Evolutionary conservation across 2,888 invertebrate species (phyloP), one percentile per base, ranked within the genome.

Genomic region (Nysson spinosus): DNA sequence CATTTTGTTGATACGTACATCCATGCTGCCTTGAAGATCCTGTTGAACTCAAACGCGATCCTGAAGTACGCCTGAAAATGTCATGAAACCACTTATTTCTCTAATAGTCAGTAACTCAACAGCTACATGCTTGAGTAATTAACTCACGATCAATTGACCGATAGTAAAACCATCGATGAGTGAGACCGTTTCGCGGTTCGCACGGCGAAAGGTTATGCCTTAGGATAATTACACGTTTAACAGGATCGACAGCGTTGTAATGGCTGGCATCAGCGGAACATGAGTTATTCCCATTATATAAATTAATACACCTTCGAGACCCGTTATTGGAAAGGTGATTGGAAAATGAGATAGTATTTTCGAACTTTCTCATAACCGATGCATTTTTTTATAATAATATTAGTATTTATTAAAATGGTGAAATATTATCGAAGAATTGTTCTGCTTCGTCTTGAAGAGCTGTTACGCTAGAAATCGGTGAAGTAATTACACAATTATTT

Each of bases 131-230:
- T n/a, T 49, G 47, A 30, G 55, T 62, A 71, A 74, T 74, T 74
- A 74, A 74, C 47, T 51, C 37, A 14, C 50, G 65, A 66, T 63
- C 56, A 69, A 69, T 62, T 54, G 65, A 65, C 50, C 65, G 65
- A 74, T 74, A 69, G 37, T 30, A 28, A n/a, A 11, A 39, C 46
- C 56, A 51, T 65, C 62, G 65, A 63, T 54, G 71, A 74, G 56
- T 74, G 70, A 74, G 42, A 69, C 69, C 54, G 22, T 77, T 77
- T 77, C 71, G 58, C 69, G 69, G 77, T 76, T 71, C 65, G 12
- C 52, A 55, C 55, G 32, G 54, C 65, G 19, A 73, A 71, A 76
- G 66, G 76, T 73, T 75, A 63, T 65, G 40, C 49, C 35, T 57
- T 26, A 35, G 28, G 40, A 49, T 75, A 77, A 77, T 74, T 77